phyloP scores from a whole-genome alignment of 2,888 invertebrate genomes.

The Ormyrus nitidulus region DNA sequence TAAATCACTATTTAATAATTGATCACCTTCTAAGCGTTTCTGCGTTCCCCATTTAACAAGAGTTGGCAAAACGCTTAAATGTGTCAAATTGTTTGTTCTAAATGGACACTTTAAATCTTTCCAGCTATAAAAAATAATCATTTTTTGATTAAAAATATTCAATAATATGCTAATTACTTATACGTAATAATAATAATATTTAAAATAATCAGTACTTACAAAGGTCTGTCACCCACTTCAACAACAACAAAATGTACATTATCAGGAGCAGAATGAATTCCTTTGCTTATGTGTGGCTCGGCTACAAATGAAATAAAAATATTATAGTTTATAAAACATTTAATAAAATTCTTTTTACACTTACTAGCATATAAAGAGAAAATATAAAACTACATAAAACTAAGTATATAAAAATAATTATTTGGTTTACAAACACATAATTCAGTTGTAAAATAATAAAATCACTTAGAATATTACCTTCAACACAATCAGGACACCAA shows the following conservation, averaged over 20 bases:
- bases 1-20: constrained; percentile 84
- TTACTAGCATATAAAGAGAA: too few relatives aligned
- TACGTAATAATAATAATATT: too few relatives aligned
- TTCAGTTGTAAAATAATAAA: background rate
- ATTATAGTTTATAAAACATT: background rate
- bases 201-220: constrained; percentile 78
- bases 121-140: constrained; percentile 82
- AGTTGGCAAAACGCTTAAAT: constrained; percentile 89
- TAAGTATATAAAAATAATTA: background rate
- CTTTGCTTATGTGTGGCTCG: constrained; percentile 85
- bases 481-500: constrained; percentile 94
- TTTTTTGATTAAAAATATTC: constrained; percentile 12
- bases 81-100: constrained; percentile 84
- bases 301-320: constrained; percentile 77
- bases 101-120: constrained; percentile 89
- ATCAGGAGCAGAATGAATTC: constrained; percentile 79
- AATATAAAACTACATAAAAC: too few relatives aligned
- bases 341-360: too few relatives aligned
- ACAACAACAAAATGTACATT: constrained; percentile 84
- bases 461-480: constrained; percentile 78
- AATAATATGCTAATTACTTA: background rate
- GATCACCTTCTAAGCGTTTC: constrained; percentile 86
- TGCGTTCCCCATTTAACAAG: constrained; percentile 87
- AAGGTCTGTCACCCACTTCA: constrained; percentile 85
- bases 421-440: background rate